phyloP scores from a whole-genome alignment of 2,113 vertebrate genomes.

The Corythornis cristatus region DNA sequence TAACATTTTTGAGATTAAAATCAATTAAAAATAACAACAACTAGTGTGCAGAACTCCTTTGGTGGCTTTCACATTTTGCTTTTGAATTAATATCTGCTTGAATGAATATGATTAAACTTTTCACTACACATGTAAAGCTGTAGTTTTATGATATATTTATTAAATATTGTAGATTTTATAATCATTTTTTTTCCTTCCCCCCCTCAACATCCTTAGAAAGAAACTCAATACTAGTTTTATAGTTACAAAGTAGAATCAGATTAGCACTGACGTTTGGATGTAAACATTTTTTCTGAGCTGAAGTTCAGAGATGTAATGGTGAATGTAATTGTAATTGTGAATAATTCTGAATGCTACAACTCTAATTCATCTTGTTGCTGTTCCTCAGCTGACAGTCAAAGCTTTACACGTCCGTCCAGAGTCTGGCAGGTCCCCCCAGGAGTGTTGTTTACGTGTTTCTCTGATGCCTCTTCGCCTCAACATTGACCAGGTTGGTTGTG shows the following conservation, averaged over 20 bases:
- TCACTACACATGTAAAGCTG: background rate
- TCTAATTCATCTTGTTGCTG: background rate
- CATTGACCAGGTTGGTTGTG: conserved; percentile 89
- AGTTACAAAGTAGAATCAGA: background rate
- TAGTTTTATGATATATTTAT: background rate
- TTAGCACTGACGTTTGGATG: background rate
- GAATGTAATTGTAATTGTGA: too few species aligned
- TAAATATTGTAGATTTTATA: background rate
- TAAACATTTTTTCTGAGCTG: background rate
- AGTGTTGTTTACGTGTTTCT: conserved; percentile 93
- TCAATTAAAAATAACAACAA: background rate
- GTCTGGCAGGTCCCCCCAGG: conserved; percentile 89
- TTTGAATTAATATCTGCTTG: background rate
- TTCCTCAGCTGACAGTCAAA: conserved; percentile 88
- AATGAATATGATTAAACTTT: background rate
- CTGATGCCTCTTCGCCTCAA: conserved; percentile 98
- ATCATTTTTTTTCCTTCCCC: background rate
- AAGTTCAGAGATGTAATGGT: background rate
- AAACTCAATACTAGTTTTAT: background rate
- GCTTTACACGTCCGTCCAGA: conserved; percentile 94
- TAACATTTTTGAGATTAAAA: background rate
- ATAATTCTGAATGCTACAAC: background rate
- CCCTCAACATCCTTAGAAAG: background rate
- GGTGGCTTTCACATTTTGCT: background rate
- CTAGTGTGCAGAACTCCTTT: background rate